phyloP scores from a whole-genome alignment of 1,140 invertebrate species.

The Hylaeus volcanicus region DNA sequence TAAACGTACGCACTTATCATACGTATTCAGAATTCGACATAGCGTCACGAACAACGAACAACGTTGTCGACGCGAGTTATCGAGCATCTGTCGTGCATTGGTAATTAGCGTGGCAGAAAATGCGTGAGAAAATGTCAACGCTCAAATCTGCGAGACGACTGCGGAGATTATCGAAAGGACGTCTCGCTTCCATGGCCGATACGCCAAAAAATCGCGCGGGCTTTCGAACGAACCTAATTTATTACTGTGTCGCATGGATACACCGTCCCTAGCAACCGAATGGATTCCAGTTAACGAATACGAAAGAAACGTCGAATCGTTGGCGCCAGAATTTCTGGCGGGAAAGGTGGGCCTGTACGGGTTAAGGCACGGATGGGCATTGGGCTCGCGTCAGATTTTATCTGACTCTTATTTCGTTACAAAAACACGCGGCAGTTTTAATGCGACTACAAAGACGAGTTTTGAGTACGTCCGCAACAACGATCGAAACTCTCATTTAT shows the following conservation, averaged over 20 bases:
- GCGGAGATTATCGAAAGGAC: background rate
- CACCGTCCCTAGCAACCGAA: conserved; percentile 17
- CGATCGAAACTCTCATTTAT: background rate
- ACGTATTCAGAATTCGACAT: conserved; percentile 30
- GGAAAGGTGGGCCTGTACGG: conserved; percentile 16
- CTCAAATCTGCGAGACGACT: background rate
- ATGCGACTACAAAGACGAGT: background rate
- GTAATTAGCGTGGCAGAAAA: conserved; percentile 32
- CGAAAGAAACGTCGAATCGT: conserved; percentile 18
- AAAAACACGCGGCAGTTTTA: background rate
- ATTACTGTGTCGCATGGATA: conserved; percentile 2
- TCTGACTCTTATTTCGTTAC: conserved; percentile 8
- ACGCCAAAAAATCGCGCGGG: background rate
- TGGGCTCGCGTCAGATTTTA: conserved; percentile 4
- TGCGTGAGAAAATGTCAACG: conserved; percentile 42
- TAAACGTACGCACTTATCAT: background rate
- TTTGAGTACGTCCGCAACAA: background rate
- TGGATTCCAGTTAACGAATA: background rate
- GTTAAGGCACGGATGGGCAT: background rate
- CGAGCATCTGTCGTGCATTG: conserved; percentile 43
- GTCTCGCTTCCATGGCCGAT: background rate
- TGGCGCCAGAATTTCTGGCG: conserved; percentile 34
- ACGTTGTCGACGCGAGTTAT: conserved; percentile 15
- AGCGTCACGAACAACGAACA: conserved; percentile 40
- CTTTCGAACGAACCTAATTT: background rate